A percentile compares a stretch with the other conserved stretches of the same genome.
phyloP scores from a whole-genome alignment of 30 jellyfish, hydroid and myxozoan genomes.

The Aurelia aurita region DNA sequence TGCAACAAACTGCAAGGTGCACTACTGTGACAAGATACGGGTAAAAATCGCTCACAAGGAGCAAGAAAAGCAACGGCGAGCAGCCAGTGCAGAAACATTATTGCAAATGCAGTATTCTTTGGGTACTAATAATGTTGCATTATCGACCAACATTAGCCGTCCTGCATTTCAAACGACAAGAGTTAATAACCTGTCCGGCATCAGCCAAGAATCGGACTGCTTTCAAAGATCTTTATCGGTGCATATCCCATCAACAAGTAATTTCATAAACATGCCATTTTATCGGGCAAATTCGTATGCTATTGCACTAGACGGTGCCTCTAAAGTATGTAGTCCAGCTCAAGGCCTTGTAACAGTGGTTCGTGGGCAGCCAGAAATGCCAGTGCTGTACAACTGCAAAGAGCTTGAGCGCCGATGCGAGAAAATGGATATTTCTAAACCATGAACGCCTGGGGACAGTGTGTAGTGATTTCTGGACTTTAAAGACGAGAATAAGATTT shows the following conservation, averaged over 20 bases:
- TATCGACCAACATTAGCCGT: background rate
- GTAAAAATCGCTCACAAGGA: conserved; percentile 11
- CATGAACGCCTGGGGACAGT: background rate
- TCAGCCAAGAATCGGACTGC: background rate
- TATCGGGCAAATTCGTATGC: conserved; percentile 6
- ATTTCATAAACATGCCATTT: background rate
- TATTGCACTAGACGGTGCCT: background rate
- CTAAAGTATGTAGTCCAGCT: conserved; percentile 3
- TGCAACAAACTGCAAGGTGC: conserved; percentile 21
- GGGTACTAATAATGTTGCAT: background rate
- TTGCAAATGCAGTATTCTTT: background rate
- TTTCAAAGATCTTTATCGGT: conserved; percentile 4
- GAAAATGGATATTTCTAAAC: conserved; percentile 44
- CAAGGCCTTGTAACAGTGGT: background rate
- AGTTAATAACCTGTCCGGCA: background rate
- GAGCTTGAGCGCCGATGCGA: conserved; percentile 8
- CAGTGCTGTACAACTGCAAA: background rate
- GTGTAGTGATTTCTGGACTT: too few relatives aligned
- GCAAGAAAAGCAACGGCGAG: background rate
- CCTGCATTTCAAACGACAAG: background rate
- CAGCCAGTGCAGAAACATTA: conserved; percentile 4
- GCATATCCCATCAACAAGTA: conserved; percentile 12
- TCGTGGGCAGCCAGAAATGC: background rate
- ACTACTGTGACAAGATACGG: conserved; percentile 47
- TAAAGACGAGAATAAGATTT: too few relatives aligned